Evolutionary conservation across 35 echinoderm and acorn worm species (phyloP), one percentile per base, ranked within the genome.

Genomic region (Apostichopus parvimensis): DNA sequence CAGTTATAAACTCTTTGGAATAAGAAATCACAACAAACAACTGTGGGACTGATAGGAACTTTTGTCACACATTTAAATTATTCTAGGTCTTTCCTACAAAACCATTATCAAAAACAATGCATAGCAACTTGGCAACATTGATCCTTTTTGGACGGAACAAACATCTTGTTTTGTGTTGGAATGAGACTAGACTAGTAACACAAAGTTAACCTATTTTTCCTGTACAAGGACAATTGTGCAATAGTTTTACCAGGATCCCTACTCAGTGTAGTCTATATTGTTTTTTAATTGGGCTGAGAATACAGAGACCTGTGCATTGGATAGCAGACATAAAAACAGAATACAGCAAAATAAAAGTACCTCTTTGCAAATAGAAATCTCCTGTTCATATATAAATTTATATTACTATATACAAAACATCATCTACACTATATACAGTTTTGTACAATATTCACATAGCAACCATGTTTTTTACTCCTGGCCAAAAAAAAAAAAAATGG

Each of bases 291-390:
- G 56, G 56, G 81, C 9, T 56, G 53, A 84, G 81, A 84, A 84
- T 84, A 84, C 81, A 18, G 54, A 84, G 20, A 24, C 55, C 57
- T 20, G 81, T 84, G 81, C 81, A 59, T 21, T 15, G 7, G 81
- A 84, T 59, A 84, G 55, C 81, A 84, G 17, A 15, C 57, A 53
- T 18, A 55, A 22, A 84, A 84, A 84, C 81, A 84, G 81, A 84
- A 84, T 84, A 84, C 81, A 84, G 81, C 81, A 84, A 84, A 84
- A 84, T 84, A 84, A 84, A 83, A 58, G 81, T 84, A 84, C 81
- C 56, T 84, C 81, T 84, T 84, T 84, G 55, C 81, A 84, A 75
- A 84, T 84, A 84, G 17, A 84, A 84, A 55, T 56, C 57, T 82
- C 54, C 17, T 84, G 54, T 59, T 58, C 14, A 84, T 84, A 60